Evolutionary conservation across 2,797 vertebrate species (phyloP).

Genomic region (Phaenicophaeus curvirostris): DNA sequence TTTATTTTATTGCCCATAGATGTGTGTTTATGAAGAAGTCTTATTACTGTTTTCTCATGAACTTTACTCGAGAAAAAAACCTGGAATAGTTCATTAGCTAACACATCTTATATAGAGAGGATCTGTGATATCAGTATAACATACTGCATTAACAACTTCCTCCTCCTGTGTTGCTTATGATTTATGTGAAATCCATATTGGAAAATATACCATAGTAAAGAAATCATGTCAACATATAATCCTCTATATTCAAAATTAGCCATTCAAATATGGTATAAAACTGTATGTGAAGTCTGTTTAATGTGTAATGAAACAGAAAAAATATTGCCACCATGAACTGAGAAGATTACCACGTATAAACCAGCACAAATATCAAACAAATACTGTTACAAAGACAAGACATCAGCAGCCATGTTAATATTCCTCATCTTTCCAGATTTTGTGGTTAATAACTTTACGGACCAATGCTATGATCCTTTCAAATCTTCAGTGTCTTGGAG

Average conservation of each 20-base stretch:
- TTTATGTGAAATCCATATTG: constrained; percentile 2
- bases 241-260: neutral
- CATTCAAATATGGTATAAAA: neutral
- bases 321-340: neutral
- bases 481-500: neutral
- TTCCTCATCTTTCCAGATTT: neutral
- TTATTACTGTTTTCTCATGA: neutral
- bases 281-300: neutral
- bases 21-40: neutral
- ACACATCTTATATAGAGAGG: neutral
- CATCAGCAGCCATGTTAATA: neutral
- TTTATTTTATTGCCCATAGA: neutral
- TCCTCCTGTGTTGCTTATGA: neutral
- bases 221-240: neutral
- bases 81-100: neutral
- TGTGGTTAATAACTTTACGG: neutral
- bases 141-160: neutral
- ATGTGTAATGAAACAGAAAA: neutral
- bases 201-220: neutral
- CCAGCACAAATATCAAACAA: neutral
- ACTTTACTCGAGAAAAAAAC: neutral
- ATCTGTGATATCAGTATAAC: neutral
- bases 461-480: neutral
- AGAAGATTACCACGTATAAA: neutral
- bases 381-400: neutral